Evolutionary conservation across 2,113 vertebrate species (phyloP), one percentile per base, ranked within the genome.

Genomic region (Glareola pratincola): DNA sequence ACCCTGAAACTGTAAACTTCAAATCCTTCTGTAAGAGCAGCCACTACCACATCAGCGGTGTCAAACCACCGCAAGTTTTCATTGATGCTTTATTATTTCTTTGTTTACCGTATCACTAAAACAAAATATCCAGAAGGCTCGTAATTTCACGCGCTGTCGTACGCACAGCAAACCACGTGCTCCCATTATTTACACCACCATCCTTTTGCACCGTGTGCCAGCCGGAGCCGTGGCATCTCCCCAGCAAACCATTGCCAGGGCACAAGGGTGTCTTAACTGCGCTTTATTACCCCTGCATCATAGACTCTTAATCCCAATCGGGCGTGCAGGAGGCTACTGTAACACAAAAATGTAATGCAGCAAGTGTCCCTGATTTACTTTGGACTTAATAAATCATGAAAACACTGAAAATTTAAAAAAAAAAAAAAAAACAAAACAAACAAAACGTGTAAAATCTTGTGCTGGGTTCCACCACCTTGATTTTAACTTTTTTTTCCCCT

Each of bases 81-180:
- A 51, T 2, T 17, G 50, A 45, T n/a, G 36, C 57, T 59, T 84
- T 59, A 24, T 26, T 57, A 51, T 71, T 45, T 54, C 62, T 68
- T 51, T 60, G 60, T 50, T 80, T 76, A 7, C 63, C 45, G 53
- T 8, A 2, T 92, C 67, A 47, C 57, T 45, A 37, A 37, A 92
- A 51, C 12, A 21, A 39, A 75, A 45, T 0, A 45, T 12, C 53
- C 66, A 43, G 71, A 27, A 45, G 62, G 66, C 30, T 62, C 13
- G 0, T 14, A 29, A 43, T 47, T 26, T 24, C 43, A 6, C 26
- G 1, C 8, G 2, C 50, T 6, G 19, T 4, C 27, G 3, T 5
- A 50, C 5, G 3, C 23, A 9, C 43, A 64, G 56, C 60, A 51
- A 90, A 56, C 48, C 45, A 29, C 53, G 14, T 0, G 41, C 39